Base-by-base conservation (phyloP, 2,888 invertebrate species). In the Calameuta filiformis region DNA sequence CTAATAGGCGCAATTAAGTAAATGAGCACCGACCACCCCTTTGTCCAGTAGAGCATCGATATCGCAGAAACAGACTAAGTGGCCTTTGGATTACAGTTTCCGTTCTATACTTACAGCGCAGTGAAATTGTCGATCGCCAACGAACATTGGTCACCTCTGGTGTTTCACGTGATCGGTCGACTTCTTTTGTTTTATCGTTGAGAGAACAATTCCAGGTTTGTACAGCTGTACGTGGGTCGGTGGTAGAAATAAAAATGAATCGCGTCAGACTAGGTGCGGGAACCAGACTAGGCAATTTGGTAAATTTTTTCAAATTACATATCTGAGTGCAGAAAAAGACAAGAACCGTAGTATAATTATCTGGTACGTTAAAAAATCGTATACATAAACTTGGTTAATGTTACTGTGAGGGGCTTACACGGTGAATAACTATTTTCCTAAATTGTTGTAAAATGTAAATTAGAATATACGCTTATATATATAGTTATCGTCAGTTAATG, bases 401-500 rank as follows among this genome's bases (percentile, higher is more conserved):
- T 40, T 40, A 40, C 40, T 40, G 40, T 15, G 40, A 40, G 15
- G 15, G 40, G 15, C 15, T 40, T 15, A 40, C 15, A 40, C 6
- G 40, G 40, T 40, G 40, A 40, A 40, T 15, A 6, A 40, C 15
- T 15, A 40, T 40, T 40, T 40, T 15, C 4, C 40, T 15, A 40
- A 40, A 40, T 40, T 6, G 15, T 40, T 15, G 15, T 1, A 40
- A 40, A 40, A 40, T 15, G 40, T 40, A 40, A 40, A 40, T 40
- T 40, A 40, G 15, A 40, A 15, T 37, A 4, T 37, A 37, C 37
- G 4, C 11, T 35, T 40, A 6, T 37, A 12, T 35, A 35, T 0
- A 37, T 6, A 73, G 23, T 84, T 81, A 84, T 85, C 79, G 82
- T 84, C 83, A 83, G 84, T 84, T 85, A 83, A 85, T 84, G 81